Base-by-base conservation (phyloP, 2,797 vertebrate genomes). In the Heliangelus exortis region DNA sequence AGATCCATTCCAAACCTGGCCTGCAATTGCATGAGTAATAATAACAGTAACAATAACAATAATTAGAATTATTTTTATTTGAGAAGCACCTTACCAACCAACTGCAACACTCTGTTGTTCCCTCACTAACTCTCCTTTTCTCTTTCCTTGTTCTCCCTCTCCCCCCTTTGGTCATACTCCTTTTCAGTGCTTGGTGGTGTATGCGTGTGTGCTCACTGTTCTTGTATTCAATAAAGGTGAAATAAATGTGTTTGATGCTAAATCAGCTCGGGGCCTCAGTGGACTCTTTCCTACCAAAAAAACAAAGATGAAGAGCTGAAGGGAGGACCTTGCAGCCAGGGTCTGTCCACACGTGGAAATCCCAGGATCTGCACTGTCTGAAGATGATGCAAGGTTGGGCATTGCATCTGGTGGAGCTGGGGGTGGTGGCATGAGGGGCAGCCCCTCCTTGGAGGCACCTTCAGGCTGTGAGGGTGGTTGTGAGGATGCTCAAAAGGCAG, bases 201-300 rank as follows among this genome's bases (percentile, higher is more conserved):
- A 98, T 98, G 98, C 98, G 98, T 99, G 98, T 99, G 98, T 98
- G 98, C 98, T 99, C 99, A 98, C 98, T 99, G 99, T 99, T 98
- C 98, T 98, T 99, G 98, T 98, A 99, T 98, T 99, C 98, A 98
- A 98, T 98, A 98, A 98, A 98, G 98, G 99, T 99, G 98, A 98
- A 98, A 99, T 98, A 99, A 99, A 99, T 98, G 98, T 99, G 97
- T 98, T 97, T 98, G 97, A 98, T 97, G 97, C 97, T 97, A 96
- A 97, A 97, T 91, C 94, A 96, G 54, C 85, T 45, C 31, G 80
- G 18, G 51, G 67, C 73, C 50, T 87, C 4, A 0, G 45, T 20
- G 43, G 36, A 68, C 77, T 92, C 87, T 92, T 92, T 96, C 83
- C 72, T 65, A 3, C 10, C 13, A 10, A n/a, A 45, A 45, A 61